Percentiles rank a stretch among this genome's conserved stretches.
phyloP scores from a whole-genome alignment of 2,888 invertebrate genomes.

The Nasonia oneida region DNA sequence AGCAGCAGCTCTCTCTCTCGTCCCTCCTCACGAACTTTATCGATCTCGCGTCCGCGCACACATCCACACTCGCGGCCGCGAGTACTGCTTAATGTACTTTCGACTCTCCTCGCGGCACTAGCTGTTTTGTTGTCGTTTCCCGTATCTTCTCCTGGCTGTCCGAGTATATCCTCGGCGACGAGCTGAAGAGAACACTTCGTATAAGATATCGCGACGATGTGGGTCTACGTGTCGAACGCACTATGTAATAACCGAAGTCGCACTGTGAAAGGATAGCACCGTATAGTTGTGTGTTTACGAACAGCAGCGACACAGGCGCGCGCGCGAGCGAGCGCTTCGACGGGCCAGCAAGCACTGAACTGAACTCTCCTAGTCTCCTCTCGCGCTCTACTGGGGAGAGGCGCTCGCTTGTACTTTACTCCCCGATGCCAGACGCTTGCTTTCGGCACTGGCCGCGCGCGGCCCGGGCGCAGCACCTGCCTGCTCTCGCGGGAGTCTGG shows the following conservation, averaged over 20 bases:
- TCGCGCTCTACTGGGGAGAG: neutral
- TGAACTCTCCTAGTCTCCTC: constrained; percentile 25
- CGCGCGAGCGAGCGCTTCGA: constrained; percentile 33
- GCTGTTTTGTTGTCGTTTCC: neutral
- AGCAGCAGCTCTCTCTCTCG: neutral
- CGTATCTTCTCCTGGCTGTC: too few species aligned
- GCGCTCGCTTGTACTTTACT: neutral
- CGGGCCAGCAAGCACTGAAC: constrained; percentile 57
- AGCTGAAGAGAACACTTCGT: neutral
- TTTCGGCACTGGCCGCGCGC: constrained; percentile 51
- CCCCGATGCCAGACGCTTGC: constrained; percentile 4
- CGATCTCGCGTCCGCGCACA: constrained; percentile 37
- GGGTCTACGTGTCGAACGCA: too few species aligned
- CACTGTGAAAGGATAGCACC: neutral
- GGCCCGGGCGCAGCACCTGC: constrained; percentile 50
- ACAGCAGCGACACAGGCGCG: constrained; percentile 13
- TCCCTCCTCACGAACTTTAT: constrained; percentile 25
- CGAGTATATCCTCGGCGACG: neutral
- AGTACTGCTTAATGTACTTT: neutral
- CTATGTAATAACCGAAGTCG: too few species aligned
- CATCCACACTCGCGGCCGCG: neutral
- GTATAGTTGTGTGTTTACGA: neutral
- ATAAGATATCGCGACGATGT: neutral
- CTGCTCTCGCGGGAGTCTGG: neutral
- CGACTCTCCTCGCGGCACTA: neutral